phyloP scores from a whole-genome alignment of 2,113 vertebrate species.

The Cochlearius cochlearius region DNA sequence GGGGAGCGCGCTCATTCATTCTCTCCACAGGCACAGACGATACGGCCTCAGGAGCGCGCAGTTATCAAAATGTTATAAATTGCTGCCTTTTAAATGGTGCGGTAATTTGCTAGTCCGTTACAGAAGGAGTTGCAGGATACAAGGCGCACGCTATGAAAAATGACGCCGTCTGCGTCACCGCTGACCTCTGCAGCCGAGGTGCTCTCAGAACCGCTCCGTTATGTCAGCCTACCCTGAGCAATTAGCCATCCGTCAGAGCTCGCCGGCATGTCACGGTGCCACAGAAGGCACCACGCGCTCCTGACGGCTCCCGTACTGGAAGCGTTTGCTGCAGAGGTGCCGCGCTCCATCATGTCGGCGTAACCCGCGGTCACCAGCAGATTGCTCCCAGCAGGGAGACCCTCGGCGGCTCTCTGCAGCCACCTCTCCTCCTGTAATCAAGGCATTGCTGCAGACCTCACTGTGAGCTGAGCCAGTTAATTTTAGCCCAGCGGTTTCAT shows the following conservation, averaged over 20 bases:
- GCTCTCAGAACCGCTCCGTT: background rate
- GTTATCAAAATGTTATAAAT: slow-evolving; percentile 42
- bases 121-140: background rate
- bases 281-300: background rate
- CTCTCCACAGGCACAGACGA: background rate
- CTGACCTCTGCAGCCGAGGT: background rate
- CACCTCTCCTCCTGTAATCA: background rate
- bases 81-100: slow-evolving; percentile 19
- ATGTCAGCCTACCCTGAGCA: background rate
- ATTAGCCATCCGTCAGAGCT: background rate
- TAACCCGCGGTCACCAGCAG: background rate
- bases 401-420: background rate
- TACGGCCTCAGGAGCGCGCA: background rate
- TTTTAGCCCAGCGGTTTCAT: background rate
- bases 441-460: accelerated
- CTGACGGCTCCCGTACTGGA: background rate
- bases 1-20: background rate
- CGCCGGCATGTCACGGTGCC: background rate
- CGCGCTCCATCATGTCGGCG: accelerated
- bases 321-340: accelerated
- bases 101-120: slow-evolving; percentile 47
- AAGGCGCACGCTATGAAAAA: slow-evolving; percentile 3
- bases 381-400: background rate
- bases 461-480: background rate
- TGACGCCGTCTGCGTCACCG: background rate